Base-by-base conservation (phyloP, 2,797 vertebrate species). In the Melanotaenia maccullochi region DNA sequence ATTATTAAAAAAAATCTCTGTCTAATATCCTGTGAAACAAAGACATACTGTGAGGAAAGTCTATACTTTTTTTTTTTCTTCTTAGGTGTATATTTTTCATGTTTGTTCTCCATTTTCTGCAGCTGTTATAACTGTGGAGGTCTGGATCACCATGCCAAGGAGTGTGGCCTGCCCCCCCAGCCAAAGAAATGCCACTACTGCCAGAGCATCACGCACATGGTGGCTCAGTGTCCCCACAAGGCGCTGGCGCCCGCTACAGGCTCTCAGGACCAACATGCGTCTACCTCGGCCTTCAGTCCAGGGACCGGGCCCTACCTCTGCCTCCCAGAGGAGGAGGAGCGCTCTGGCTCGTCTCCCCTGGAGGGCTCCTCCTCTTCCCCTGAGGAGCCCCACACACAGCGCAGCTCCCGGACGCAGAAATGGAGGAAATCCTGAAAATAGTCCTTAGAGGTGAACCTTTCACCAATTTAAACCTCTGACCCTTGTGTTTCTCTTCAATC, bases 181-280 rank as follows among this genome's bases (percentile, higher is more conserved):
- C 97, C 97, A 90, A 99, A 99, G 96, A 99, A 98, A 93, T 99
- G 97, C 93, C 97, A 99, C 94, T 99, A 96, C 95, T 99, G 98
- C 95, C 97, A 99, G 93, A 99, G 97, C 93, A 96, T 97, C 90
- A 96, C 91, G 90, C 97, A 99, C 92, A 99, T 99, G 97, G 96
- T 99, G 73, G 97, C 97, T 83, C 97, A 96, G 81, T 99, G 97
- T 89, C 97, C 97, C 6, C 90, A 93, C 76, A 98, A 96, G 94
- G 93, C 93, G 68, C 95, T 95, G 92, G 95, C 95, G 82, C 93
- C 93, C 68, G 90, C 94, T 22, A 89, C 95, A 90, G 95, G 94
- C 90, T 96, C 96, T 87, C 97, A 98, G 96, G 97, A 96, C 83
- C 92, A 88, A 79, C 89, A 91, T 54, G 92, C 87, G 87, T 91